Conservation (phyloP, 2,113 vertebrate genomes). For the Poecile atricapillus region DNA sequence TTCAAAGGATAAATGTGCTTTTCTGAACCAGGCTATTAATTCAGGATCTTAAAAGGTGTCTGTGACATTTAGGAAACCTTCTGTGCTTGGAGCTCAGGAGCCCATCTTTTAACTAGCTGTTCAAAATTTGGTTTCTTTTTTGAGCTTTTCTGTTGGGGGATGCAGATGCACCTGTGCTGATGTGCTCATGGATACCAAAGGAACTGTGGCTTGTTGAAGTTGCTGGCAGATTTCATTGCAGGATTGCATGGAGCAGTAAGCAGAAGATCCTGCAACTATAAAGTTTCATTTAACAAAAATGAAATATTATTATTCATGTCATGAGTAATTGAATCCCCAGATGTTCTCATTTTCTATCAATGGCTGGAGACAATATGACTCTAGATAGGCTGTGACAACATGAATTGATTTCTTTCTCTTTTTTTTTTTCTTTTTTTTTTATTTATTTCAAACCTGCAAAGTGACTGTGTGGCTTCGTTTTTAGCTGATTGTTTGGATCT, state of each 20-base stretch:
- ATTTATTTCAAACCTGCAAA: conserved; percentile 1
- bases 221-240: conserved; percentile 14
- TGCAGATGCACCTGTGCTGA: background rate
- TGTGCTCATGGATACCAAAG: background rate
- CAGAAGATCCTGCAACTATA: conserved; percentile 36
- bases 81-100: background rate
- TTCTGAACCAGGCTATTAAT: background rate
- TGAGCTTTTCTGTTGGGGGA: background rate
- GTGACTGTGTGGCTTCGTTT: background rate
- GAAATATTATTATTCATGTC: conserved; percentile 67
- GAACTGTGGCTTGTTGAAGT: background rate
- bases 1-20: background rate
- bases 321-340: conserved; percentile 64
- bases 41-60: background rate
- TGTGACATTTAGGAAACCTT: background rate
- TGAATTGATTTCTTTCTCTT: conserved; percentile 48
- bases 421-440: background rate
- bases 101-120: background rate
- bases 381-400: conserved; percentile 39
- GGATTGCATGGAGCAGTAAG: background rate
- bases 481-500: conserved; percentile 61
- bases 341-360: conserved; percentile 60
- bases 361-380: conserved; percentile 49
- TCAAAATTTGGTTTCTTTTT: background rate
- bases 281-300: conserved; percentile 61